Base-by-base conservation (phyloP, 2,797 vertebrate species). In the Avahi laniger region DNA sequence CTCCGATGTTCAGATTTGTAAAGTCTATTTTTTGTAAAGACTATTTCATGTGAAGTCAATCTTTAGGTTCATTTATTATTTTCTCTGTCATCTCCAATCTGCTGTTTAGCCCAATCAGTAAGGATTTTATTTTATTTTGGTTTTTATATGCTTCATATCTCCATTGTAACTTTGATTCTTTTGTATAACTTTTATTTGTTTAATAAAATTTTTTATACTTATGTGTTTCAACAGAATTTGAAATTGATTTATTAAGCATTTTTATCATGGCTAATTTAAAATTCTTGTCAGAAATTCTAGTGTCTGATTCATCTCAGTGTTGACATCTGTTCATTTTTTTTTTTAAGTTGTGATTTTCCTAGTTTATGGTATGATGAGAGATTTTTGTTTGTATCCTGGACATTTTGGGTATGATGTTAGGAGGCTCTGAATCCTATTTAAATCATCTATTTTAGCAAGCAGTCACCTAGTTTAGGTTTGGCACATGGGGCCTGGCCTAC, bases 301-400 rank as follows among this genome's bases (percentile, higher is more conserved):
- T 72, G 59, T 89, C 72, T 73, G 59, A 67, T 86, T 91, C 24
- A 33, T 96, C 28, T 91, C 65, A 46, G 30, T 17, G 28, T 73
- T 93, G 88, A 24, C 48, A 91, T 75, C 67, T 86, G 73, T 75
- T 86, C 50, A 69, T 91, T 57, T 93, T 90, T 43, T 73, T 38
- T 75, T 81, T 81, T 15, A 81, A 81, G 17, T 73, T 93, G n/a
- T n/a, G 30, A 35, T 81, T 75, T 81, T 95, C 43, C 35, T 89
- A 61, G 61, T 52, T 87, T 35, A 35, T 76, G 14, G 17, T 57
- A 73, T 82, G 69, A 63, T 38, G 38, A 75, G 12, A 54, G 24
- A 41, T 87, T 91, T 94, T 80, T 83, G 41, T 73, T 91, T 83
- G 12, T 63, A 63, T 84, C 67, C 67, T 88, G 50, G 26, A 81